These are phyloP conservation scores for Hylaea fasciaria DNA, from an alignment of 2,888 invertebrate genomes.

Conservation along the genomic window DNA sequence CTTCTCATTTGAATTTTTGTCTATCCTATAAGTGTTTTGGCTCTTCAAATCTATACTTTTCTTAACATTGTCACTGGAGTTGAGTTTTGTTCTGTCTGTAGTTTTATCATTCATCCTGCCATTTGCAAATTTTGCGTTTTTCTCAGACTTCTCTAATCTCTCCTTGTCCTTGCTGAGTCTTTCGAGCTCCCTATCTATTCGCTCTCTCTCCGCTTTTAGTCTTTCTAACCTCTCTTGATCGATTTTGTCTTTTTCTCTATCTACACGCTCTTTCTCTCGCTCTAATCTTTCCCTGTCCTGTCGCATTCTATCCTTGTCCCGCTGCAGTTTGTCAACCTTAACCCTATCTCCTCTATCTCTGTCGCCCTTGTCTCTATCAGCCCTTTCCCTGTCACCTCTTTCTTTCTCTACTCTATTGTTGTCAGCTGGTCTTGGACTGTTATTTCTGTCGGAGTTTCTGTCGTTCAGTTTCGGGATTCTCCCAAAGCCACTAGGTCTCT, in stretches of 20 bases:
- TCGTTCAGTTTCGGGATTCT: conserved; percentile 84
- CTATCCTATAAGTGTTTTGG: conserved; percentile 82
- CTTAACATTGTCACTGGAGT: conserved; percentile 61
- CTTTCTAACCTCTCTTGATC: conserved; percentile 72
- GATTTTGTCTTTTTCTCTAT: conserved; percentile 61
- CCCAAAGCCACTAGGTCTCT: conserved; percentile 56
- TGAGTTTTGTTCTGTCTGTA: conserved; percentile 63
- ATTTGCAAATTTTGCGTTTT: conserved; percentile 66
- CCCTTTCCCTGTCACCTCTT: conserved; percentile 53
- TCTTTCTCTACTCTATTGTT: conserved; percentile 52
- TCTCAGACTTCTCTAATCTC: conserved; percentile 65
- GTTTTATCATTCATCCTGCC: conserved; percentile 52
- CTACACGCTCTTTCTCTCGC: conserved; percentile 49
- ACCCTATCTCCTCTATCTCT: conserved; percentile 55
- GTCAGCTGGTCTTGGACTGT: conserved; percentile 56
- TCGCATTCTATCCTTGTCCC: conserved; percentile 48
- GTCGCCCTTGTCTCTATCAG: conserved; percentile 51
- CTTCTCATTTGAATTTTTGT: conserved; percentile 73
- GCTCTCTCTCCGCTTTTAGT: conserved; percentile 74
- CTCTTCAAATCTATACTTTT: conserved; percentile 78
- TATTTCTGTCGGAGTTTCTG: conserved; percentile 58
- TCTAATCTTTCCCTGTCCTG: conserved; percentile 48
- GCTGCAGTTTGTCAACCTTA: conserved; percentile 54
- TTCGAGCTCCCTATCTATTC: conserved; percentile 75
- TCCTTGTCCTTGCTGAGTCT: conserved; percentile 71